Evolutionary conservation across 1,140 invertebrate species (phyloP), one percentile per base, ranked within the genome.

Genomic region (Rhyzopertha dominica): DNA sequence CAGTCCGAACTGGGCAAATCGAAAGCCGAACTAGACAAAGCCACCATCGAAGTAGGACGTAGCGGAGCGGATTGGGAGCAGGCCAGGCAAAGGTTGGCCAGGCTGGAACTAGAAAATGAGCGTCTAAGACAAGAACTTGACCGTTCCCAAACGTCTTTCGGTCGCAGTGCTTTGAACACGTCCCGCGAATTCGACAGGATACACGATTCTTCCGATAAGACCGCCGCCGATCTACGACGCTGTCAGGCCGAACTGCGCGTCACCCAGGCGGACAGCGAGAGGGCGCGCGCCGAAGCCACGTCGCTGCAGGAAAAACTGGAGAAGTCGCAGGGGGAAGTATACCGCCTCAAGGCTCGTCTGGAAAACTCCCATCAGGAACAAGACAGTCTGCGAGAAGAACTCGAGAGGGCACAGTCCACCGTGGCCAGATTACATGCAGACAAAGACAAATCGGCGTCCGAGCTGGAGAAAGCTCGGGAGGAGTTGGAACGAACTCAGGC

Each of bases 341-440:
- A 95, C 63, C 78, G 90, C 59, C 75, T 95, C 43, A 94, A 95
- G 69, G 91, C 91, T 9, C 85, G 90, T 64, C 72, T 95, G 56
- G 92, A 95, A 73, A 95, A 95, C 70, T 89, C 90, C 62, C 90
- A 94, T 72, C 85, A 85, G 39, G 91, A 95, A 71, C 88, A 91
- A 61, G 90, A 94, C 58, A 92, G 85, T 63, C 70, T 95, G 37
- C 86, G 90, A 36, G 90, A 94, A 59, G 90, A 95, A 69, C 84
- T 91, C 60, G 90, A 92, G 61, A 76, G 87, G 38, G 74, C 82
- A 10, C 82, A 86, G 61, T 73, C 80, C 0, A 75, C 80, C 5
- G 80, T 88, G 26, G 83, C 84, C 32, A 78, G 90, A 38, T 73
- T 91, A 44, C 88, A 91, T 63, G 84, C 84, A 12, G 91, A 95